Conservation (phyloP, 2,113 vertebrate genomes). For the Polypterus bichir region DNA sequence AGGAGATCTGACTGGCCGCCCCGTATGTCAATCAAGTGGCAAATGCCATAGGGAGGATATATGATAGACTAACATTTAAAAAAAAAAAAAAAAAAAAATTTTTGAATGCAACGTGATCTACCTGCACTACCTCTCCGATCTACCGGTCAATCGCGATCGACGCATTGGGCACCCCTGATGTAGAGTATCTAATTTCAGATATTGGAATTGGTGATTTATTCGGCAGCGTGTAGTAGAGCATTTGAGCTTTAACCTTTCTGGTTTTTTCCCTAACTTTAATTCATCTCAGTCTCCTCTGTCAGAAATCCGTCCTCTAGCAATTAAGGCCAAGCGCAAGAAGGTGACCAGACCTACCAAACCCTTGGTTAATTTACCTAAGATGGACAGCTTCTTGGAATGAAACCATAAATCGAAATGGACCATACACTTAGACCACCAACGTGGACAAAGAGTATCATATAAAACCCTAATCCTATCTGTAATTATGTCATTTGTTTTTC, state of each 20-base stretch:
- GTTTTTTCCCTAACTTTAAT: slow-evolving; percentile 31
- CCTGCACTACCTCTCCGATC: not conserved
- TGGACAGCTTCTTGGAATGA: slow-evolving; percentile 52
- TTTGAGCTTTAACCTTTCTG: not conserved
- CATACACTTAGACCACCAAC: too few species aligned
- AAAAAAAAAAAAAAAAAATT: not conserved
- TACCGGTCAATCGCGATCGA: too few species aligned
- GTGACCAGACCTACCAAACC: slow-evolving; percentile 41
- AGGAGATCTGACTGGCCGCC: too few species aligned
- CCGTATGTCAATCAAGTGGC: too few species aligned
- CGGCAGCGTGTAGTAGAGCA: not conserved
- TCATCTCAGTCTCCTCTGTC: slow-evolving; percentile 45
- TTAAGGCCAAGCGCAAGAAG: slow-evolving; percentile 56
- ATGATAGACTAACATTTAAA: too few species aligned
- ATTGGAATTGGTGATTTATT: not conserved
- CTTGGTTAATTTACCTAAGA: slow-evolving; percentile 28
- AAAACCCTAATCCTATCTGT: too few species aligned
- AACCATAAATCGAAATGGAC: too few species aligned
- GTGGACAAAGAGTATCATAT: too few species aligned
- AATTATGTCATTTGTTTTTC: too few species aligned
- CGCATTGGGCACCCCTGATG: too few species aligned
- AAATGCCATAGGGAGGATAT: too few species aligned
- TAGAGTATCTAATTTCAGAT: not conserved
- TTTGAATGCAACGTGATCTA: not conserved
- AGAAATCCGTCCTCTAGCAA: slow-evolving; percentile 46